Evolutionary conservation across 2,797 vertebrate species (phyloP).

Genomic region (Lerista edwardsae): DNA sequence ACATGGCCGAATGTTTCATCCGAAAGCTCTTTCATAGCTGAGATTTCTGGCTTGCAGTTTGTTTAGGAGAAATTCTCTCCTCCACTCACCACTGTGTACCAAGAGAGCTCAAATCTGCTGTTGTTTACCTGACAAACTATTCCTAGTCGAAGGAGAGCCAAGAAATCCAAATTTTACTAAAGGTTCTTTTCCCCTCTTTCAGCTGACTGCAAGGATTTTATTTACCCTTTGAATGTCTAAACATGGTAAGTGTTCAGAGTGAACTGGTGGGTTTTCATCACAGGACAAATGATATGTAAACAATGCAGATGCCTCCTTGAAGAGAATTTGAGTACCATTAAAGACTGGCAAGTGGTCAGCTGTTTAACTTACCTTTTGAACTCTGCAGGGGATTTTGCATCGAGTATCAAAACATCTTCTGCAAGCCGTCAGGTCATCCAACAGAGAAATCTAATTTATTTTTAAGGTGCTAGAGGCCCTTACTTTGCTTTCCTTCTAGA

Average conservation of each 20-base stretch:
- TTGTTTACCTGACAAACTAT: background rate
- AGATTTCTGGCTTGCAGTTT: background rate
- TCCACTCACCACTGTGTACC: background rate
- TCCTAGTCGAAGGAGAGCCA: background rate
- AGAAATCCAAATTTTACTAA: constrained; percentile 5
- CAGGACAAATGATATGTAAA: background rate
- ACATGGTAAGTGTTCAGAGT: constrained; percentile 13
- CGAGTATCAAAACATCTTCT: no score
- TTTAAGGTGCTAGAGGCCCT: background rate
- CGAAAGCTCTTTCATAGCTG: background rate
- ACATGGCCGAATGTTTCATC: background rate
- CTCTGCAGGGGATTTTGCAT: no score
- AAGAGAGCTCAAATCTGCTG: background rate
- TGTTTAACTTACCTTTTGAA: background rate
- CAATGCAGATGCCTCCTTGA: background rate
- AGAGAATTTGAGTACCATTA: background rate
- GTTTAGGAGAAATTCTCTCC: background rate
- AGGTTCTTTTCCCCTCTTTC: background rate
- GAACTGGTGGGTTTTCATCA: background rate
- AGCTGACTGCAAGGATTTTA: background rate
- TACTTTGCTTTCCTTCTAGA: background rate
- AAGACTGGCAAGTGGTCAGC: background rate
- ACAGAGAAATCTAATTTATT: background rate
- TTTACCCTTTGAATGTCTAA: constrained; percentile 6
- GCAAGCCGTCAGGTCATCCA: background rate